Conservation (phyloP, 2,113 vertebrate genomes). For the Microcebus lehilahytsara region DNA sequence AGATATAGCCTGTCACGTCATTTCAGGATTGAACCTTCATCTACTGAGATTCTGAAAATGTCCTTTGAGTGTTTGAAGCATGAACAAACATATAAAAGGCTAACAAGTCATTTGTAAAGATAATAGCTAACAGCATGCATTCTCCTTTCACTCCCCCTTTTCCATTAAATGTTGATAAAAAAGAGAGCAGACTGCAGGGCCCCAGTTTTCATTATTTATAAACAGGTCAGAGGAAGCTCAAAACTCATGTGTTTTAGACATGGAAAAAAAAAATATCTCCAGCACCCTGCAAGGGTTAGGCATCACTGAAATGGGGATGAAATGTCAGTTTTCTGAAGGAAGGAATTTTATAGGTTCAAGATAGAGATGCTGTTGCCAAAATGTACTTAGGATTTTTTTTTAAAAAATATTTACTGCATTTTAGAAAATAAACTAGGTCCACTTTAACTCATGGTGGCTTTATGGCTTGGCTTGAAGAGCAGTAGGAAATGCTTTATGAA, state of each 20-base stretch:
- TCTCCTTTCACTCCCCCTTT: constrained; percentile 82
- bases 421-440: not conserved
- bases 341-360: not conserved
- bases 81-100: constrained; percentile 86
- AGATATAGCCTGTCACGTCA: constrained; percentile 89
- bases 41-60: constrained; percentile 83
- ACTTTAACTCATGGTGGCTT: not conserved
- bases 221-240: constrained; percentile 77
- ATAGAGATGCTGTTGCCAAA: not conserved
- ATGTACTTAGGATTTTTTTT: not conserved
- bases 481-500: not conserved
- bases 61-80: constrained; percentile 87
- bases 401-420: not conserved
- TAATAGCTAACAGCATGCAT: constrained; percentile 87
- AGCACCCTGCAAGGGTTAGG: constrained; percentile 19
- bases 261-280: not conserved
- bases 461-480: not conserved
- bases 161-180: constrained; percentile 89
- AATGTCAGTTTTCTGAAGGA: constrained; percentile 26
- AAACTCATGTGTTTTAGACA: constrained; percentile 49
- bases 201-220: constrained; percentile 77
- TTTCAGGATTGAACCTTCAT: constrained; percentile 83
- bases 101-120: constrained; percentile 92
- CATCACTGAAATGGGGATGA: constrained; percentile 43
- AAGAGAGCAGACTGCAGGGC: constrained; percentile 77